Conservation (phyloP, 1,140 invertebrate species). For the Sminthurinus signatus region DNA sequence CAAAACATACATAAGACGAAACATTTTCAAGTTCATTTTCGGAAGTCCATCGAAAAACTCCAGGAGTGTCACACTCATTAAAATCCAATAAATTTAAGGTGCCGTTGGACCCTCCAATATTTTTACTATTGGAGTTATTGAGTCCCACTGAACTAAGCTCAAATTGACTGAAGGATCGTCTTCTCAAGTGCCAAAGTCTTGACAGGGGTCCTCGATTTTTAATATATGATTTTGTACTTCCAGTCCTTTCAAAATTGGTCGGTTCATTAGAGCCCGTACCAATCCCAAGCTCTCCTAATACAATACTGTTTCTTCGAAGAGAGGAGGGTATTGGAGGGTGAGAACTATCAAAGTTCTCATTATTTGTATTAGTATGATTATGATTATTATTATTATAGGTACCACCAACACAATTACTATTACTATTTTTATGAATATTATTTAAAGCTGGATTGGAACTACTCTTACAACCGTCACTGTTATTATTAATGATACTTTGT, state of each 20-base stretch:
- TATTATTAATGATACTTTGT: too few species aligned
- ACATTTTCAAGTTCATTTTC: constrained; percentile 17
- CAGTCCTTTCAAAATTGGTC: constrained; percentile 22
- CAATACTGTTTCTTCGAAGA: not conserved
- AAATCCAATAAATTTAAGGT: constrained; percentile 26
- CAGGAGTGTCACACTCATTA: constrained; percentile 21
- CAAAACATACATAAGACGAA: not conserved
- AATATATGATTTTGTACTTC: constrained; percentile 31
- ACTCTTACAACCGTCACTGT: too few species aligned
- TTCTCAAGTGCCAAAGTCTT: constrained; percentile 30
- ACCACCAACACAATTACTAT: not conserved
- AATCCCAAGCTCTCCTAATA: not conserved
- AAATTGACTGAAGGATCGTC: constrained; percentile 34
- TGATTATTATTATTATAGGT: not conserved
- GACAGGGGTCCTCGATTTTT: constrained; percentile 27
- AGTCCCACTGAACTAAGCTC: constrained; percentile 21
- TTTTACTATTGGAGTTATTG: not conserved
- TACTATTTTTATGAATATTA: too few species aligned
- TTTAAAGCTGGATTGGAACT: too few species aligned
- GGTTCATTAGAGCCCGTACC: too few species aligned
- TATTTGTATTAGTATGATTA: not conserved
- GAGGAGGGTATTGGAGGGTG: not conserved
- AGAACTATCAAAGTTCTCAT: not conserved
- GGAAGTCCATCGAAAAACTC: constrained; percentile 28
- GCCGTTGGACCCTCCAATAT: constrained; percentile 10